Base-by-base conservation (phyloP, 35 echinoderm and acorn worm genomes). In the Lytechinus variegatus region DNA sequence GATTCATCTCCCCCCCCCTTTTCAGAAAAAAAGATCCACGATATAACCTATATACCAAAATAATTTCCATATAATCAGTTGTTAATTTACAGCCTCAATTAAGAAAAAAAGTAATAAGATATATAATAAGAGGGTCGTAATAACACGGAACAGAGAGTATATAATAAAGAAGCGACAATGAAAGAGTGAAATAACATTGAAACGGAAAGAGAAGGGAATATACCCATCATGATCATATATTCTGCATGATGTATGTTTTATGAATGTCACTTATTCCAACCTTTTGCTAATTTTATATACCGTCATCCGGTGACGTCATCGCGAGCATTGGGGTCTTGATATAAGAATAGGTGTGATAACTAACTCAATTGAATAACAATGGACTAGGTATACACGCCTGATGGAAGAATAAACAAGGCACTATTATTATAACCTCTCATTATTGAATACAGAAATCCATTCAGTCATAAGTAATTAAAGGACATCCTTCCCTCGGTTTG, bases 281-380 rank as follows among this genome's bases (percentile, higher is more conserved):
- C 66, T 5, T 79, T 5, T 24, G 61, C 24, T 10, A 19, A 58
- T 58, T 2, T 44, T 44, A 3, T 7, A 79, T 79, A 79, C 66
- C 6, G 21, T 21, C 5, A 71, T 71, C 12, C 14, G 2, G 0
- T 24, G 66, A 79, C 66, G 66, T 79, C 56, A 58, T 58, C 0
- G 2, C 13, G 56, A 2, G 7, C 66, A 24, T 6, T 19, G 1
- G 66, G 16, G 19, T 79, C 66, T 79, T n/a, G 66, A 79, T 79
- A 79, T 79, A 8, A 44, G 33, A 79, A 79, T 79, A 79, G 66
- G 66, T 7, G 66, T n/a, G 66, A 4, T 79, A n/a, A n/a, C 66
- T n/a, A 79, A 79, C 66, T n/a, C 16, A 79, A 79, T 79, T 24
- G 66, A n/a, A 79, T 79, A 79, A 79, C 66, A 79, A 79, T 79